These are phyloP conservation scores for Nesogale talazaci DNA, from an alignment of 2,113 vertebrate species.

Conservation along the genomic window DNA sequence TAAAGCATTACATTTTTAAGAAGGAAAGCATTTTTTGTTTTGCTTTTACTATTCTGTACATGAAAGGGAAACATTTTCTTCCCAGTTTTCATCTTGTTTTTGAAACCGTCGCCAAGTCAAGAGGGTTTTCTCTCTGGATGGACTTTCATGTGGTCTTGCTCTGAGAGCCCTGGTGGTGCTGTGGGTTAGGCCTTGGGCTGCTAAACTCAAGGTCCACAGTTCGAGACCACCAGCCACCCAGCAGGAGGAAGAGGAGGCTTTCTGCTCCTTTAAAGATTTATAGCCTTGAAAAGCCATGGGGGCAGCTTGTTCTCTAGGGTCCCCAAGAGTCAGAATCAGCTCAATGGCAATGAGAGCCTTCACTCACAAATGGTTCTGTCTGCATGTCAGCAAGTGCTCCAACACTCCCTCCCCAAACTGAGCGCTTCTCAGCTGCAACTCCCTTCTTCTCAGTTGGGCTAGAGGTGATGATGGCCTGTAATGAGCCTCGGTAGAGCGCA, in stretches of 20 bases:
- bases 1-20: neutral
- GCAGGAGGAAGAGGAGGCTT: too few species aligned
- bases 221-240: too few species aligned
- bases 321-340: too few species aligned
- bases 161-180: neutral
- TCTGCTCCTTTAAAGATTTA: too few species aligned
- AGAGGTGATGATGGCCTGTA: neutral
- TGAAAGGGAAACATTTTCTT: neutral
- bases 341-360: too few species aligned
- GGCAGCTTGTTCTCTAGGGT: too few species aligned
- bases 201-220: neutral
- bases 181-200: neutral
- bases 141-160: neutral
- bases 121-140: neutral
- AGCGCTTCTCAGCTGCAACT: too few species aligned
- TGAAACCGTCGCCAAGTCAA: neutral
- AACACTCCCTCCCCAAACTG: too few species aligned
- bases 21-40: neutral
- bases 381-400: too few species aligned
- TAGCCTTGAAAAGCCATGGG: too few species aligned
- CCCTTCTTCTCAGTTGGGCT: neutral
- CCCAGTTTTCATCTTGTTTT: neutral
- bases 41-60: too few species aligned
- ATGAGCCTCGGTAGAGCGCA: neutral
- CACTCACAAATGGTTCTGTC: too few species aligned